Base-by-base conservation (phyloP, 2,113 vertebrate genomes). In the Gavialis gangeticus region DNA sequence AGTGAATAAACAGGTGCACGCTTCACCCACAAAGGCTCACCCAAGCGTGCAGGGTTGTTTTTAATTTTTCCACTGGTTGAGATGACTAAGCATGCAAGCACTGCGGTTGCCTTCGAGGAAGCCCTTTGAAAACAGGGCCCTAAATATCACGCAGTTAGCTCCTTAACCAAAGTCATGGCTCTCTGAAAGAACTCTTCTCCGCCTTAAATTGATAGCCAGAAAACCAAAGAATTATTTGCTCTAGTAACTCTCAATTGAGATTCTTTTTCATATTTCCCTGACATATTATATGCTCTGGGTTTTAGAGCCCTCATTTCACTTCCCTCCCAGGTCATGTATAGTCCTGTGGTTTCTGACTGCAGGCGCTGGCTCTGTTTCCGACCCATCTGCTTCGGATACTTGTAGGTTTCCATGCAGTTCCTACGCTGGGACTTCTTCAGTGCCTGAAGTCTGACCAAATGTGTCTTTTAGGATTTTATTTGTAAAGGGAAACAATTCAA, bases 271-370 rank as follows among this genome's bases (percentile, higher is more conserved):
- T 59, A 94, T 90, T 95, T 91, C 89, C 0, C 83, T 80, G 82
- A 92, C 75, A 66, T 15, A 97, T 96, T 94, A 91, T 93, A 89
- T 64, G 94, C 93, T 93, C 96, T 97, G 90, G 64, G 88, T 95
- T 97, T 96, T 84, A 92, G 96, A 97, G 94, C 94, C 96, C 97
- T 96, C 96, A 87, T 28, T 60, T 34, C 34, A 88, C 96, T 97
- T 97, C 97, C 97, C 97, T 97, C 94, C 96, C 80, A 96, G 97
- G 97, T 94, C 94, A 95, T 18, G 93, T 95, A 92, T 85, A 91
- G 94, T 56, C 85, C 85, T 24, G 92, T 4, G 92, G 87, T 83
- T 71, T 93, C 87, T 3, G 55, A 2, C 73, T 89, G 84, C 60
- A 54, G 73, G 88, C 63, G 95, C 91, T 25, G 93, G 88, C 95